A percentile compares a stretch with the other conserved stretches of the same genome.
phyloP scores from a whole-genome alignment of 2,797 vertebrate genomes.

The Alcedo atthis region DNA sequence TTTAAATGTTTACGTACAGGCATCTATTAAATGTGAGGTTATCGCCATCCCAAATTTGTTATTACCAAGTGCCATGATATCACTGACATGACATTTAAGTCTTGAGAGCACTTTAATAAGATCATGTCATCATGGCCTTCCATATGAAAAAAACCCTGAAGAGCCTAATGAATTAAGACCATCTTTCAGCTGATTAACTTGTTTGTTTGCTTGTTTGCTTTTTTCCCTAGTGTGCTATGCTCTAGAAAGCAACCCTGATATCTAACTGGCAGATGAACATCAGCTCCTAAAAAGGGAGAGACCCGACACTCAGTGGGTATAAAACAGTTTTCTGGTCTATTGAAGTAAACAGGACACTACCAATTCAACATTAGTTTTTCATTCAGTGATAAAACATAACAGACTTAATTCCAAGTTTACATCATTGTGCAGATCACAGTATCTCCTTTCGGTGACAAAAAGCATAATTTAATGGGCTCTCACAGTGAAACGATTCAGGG shows the following conservation, averaged over 20 bases:
- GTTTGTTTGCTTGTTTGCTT: neutral
- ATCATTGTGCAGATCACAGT: neutral
- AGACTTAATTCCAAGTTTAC: neutral
- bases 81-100: neutral
- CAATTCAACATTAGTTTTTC: neutral
- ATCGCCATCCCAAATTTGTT: neutral
- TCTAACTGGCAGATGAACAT: neutral
- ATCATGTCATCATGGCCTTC: neutral
- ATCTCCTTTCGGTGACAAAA: neutral
- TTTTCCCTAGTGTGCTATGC: neutral
- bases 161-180: neutral
- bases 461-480: neutral
- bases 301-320: neutral
- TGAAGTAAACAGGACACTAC: neutral
- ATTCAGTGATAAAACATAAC: neutral
- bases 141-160: neutral
- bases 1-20: neutral
- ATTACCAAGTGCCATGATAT: neutral
- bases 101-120: neutral
- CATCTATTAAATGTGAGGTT: neutral
- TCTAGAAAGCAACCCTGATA: neutral
- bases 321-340: neutral
- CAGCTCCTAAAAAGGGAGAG: neutral
- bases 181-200: neutral
- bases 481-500: neutral